Conservation (phyloP, 2,797 vertebrate species). For the Psittacula echo region DNA sequence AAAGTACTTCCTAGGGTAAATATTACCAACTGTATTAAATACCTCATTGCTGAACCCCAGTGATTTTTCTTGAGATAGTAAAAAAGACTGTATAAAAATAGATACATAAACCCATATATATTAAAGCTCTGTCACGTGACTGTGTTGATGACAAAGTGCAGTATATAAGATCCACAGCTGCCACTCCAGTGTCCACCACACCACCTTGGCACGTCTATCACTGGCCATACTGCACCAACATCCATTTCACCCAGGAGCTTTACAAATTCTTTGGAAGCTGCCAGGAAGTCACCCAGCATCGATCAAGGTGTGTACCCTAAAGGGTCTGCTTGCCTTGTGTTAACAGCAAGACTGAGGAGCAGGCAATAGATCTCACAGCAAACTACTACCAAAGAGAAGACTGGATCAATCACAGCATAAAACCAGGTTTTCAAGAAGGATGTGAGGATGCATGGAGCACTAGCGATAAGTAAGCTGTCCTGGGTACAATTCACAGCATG, state of each 20-base stretch:
- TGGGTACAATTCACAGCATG: neutral
- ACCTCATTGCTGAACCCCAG: neutral
- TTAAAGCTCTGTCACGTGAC: neutral
- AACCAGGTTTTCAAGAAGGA: neutral
- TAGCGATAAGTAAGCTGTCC: neutral
- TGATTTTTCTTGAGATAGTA: neutral
- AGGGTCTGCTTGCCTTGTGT: neutral
- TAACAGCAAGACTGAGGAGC: neutral
- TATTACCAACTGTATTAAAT: neutral
- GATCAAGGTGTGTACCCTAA: neutral
- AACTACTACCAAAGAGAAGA: neutral
- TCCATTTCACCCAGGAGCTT: neutral
- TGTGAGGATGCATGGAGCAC: neutral
- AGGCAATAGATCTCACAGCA: neutral
- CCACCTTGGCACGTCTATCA: neutral
- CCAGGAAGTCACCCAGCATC: neutral
- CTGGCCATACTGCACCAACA: neutral
- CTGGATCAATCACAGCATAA: neutral
- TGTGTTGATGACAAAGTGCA: neutral
- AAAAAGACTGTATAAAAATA: neutral
- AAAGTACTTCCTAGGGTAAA: neutral
- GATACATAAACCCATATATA: neutral
- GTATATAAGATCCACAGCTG: neutral
- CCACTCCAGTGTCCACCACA: neutral
- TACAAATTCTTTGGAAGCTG: neutral